Evolutionary conservation across 2,797 vertebrate genomes (phyloP), one percentile per base, ranked within the genome.

Genomic region (Sebastes diploproa): DNA sequence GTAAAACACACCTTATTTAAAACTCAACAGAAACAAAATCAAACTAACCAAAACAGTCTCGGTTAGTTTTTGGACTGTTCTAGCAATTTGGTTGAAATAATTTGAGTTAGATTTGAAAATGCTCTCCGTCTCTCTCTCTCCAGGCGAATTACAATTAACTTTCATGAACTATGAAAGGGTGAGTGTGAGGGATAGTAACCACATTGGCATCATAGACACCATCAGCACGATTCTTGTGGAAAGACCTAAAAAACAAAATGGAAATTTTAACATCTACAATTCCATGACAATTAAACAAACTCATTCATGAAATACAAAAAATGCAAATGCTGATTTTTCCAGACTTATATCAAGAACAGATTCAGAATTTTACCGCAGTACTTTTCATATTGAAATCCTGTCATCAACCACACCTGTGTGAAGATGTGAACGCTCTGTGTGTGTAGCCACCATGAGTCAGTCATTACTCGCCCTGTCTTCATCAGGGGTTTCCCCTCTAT

Each of bases 351-450:
- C 34, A 50, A 22, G 29, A 70, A 36, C 23, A 60, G 38, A 75
- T 50, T 69, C 7, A 14, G 22, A 67, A 67, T 63, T 77, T 32
- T 23, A 27, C 18, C 23, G 16, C 25, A 27, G 11, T 22, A 20
- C 11, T 46, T 63, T 54, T 75, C 70, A 84, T 75, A 54, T 75
- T 70, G 72, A 86, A 80, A 80, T 65, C 13, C 27, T 22, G 5
- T 73, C 61, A 55, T 32, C 69, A 79, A 82, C 83, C 84, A 82
- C 83, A 82, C 63, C 16, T 46, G 2, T 79, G 78, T 82, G 38
- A 27, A 66, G 32, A 55, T 60, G 38, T 61, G 67, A 70, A 36
- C 2, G 13, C 34, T 9, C 46, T 7, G 3, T 55, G 3, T 55
- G 34, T 59, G 10, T 3, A 30, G 12, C 29, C n/a, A 66, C 54